Conservation (phyloP, 1,140 invertebrate species). For the Drepana arcuata region DNA sequence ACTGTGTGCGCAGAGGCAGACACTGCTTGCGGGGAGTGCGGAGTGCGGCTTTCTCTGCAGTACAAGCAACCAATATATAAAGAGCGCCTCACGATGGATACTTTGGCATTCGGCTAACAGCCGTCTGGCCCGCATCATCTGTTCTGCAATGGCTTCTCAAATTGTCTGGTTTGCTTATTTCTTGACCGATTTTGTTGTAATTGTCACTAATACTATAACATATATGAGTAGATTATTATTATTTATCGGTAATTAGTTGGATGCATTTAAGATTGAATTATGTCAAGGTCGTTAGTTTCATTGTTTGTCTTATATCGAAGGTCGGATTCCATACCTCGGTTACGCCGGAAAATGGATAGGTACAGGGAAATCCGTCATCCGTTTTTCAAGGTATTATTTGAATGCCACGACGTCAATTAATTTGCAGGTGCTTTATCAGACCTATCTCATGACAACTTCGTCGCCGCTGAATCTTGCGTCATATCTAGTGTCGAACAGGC, state of each 20-base stretch:
- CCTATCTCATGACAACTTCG: constrained; percentile 12
- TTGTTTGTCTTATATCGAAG: constrained; percentile 66
- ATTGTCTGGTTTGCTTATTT: constrained; percentile 29
- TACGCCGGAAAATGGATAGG: constrained; percentile 47
- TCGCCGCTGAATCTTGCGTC: constrained; percentile 24
- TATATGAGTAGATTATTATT: constrained; percentile 40
- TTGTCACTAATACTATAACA: constrained; percentile 50
- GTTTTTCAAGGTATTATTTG: constrained; percentile 57
- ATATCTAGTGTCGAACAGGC: constrained; percentile 18
- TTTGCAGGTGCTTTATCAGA: constrained; percentile 18
- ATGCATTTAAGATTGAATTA: constrained; percentile 52
- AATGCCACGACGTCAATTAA: constrained; percentile 31
- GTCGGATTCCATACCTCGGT: constrained; percentile 46
- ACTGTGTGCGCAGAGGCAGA: constrained; percentile 27
- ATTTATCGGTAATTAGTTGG: constrained; percentile 56
- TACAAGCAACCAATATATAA: constrained; percentile 58
- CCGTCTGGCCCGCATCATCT: constrained; percentile 62
- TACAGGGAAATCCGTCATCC: constrained; percentile 61
- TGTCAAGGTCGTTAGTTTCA: constrained; percentile 66
- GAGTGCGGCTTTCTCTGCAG: constrained; percentile 61
- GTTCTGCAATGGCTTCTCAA: constrained; percentile 34
- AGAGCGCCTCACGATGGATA: constrained; percentile 57
- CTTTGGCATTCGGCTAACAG: constrained; percentile 68
- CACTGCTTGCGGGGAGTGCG: constrained; percentile 40
- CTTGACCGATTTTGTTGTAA: constrained; percentile 29